These are phyloP conservation scores for Hepsetus odoe DNA, from an alignment of 2,113 vertebrate genomes.

Conservation along the genomic window DNA sequence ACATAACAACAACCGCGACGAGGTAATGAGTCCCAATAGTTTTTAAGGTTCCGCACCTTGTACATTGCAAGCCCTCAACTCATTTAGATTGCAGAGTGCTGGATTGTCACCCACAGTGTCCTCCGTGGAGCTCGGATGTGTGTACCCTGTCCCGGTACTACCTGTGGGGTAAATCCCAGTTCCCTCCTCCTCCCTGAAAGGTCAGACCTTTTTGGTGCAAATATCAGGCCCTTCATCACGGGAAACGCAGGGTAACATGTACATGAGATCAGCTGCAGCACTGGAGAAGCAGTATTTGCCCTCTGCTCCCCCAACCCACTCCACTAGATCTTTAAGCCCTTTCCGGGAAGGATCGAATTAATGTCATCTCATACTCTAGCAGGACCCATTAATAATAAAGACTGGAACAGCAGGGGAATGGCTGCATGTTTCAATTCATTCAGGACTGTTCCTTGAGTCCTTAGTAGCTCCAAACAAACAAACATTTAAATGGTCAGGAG, in stretches of 20 bases:
- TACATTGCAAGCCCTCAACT: not conserved
- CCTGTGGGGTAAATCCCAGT: conserved; percentile 37
- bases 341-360: conserved; percentile 33
- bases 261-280: conserved; percentile 21
- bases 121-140: conserved; percentile 33
- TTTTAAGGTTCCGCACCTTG: not conserved
- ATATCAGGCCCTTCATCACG: conserved; percentile 43
- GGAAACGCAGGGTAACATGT: conserved; percentile 13
- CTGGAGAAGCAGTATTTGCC: conserved; percentile 22
- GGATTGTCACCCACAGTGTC: conserved; percentile 15
- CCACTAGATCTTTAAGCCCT: conserved; percentile 14
- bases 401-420: conserved; percentile 3
- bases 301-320: conserved; percentile 5
- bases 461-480: not conserved
- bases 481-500: not conserved
- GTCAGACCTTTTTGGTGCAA: conserved; percentile 54
- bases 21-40: conserved; percentile 4
- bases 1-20: not conserved
- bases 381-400: conserved; percentile 49
- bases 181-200: conserved; percentile 30
- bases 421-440: conserved; percentile 18
- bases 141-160: conserved; percentile 18
- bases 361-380: conserved; percentile 34
- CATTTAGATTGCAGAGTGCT: conserved; percentile 5
- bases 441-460: conserved; percentile 5